phyloP scores from a whole-genome alignment of 2,797 vertebrate genomes.

The Tapera naevia region DNA sequence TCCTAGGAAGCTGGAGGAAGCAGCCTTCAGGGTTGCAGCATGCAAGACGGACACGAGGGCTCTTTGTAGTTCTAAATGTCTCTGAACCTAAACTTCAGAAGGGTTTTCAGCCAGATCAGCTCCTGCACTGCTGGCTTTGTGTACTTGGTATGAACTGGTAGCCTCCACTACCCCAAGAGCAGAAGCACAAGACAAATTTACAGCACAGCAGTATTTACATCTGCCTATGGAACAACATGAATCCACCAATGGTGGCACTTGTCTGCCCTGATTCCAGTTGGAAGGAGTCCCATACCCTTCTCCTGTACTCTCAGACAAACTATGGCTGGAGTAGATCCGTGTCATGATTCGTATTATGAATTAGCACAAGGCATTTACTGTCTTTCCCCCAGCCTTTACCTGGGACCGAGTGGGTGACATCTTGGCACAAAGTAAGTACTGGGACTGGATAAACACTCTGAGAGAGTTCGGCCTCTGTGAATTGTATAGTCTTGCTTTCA shows the following conservation, averaged over 20 bases:
- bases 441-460: not conserved
- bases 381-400: not conserved
- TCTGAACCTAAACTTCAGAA: not conserved
- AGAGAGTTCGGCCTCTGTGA: not conserved
- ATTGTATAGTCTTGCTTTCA: not conserved
- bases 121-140: not conserved
- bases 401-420: not conserved
- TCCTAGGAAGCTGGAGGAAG: not conserved
- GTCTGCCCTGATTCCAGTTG: not conserved
- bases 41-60: accelerated
- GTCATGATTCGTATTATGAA: not conserved
- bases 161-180: not conserved
- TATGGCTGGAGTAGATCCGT: not conserved
- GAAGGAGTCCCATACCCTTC: not conserved
- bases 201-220: not conserved
- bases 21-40: not conserved
- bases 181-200: not conserved
- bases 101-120: not conserved
- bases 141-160: not conserved
- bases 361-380: not conserved
- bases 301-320: not conserved
- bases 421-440: not conserved
- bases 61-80: not conserved
- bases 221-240: not conserved
- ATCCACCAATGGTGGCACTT: not conserved